Base-by-base conservation (phyloP, 2,797 vertebrate genomes). In the Sebastes flavidus region DNA sequence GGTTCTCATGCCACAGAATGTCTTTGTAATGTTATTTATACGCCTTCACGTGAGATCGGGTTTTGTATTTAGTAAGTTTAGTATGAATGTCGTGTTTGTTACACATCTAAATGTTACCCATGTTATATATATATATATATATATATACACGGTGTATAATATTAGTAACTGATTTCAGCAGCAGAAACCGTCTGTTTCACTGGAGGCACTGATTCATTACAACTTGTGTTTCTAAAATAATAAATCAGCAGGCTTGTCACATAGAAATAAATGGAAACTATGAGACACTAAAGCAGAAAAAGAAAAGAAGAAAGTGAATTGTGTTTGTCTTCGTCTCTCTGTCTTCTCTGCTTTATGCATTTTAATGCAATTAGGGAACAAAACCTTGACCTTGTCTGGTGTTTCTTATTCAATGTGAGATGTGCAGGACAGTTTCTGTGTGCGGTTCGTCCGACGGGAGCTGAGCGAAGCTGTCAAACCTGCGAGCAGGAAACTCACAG, bases 401-500 rank as follows among this genome's bases (percentile, higher is more conserved):
- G 1, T 38, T 36, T 18, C 56, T 52, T n/a, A 25, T 36, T 38
- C 54, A n/a, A 7, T 66, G 29, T 42, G 27, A 85, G 77, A 63
- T 7, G 29, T 29, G 65, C 55, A 46, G 72, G 62, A 52, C 25
- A 10, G 6, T 6, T 82, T 10, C 65, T 27, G 61, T 56, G 32
- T 56, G 24, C 14, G 18, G 52, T 8, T 49, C 27, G 10, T 27
- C 29, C 1, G 2, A 8, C 24, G 32, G 59, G 38, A 46, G 54
- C 30, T 16, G 16, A 52, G 66, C 25, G 16, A 68, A 55, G 29
- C 46, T n/a, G 72, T 77, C 18, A 30, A 11, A 58, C 3, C 78
- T 62, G 56, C 24, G 76, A 75, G 54, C 56, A 42, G 78, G 60
- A 83, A 77, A 63, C 46, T 61, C 65, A 32, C 16, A 1, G 8